Evolutionary conservation across 2,113 vertebrate genomes (phyloP).

Genomic region (Misgurnus anguillicaudatus): DNA sequence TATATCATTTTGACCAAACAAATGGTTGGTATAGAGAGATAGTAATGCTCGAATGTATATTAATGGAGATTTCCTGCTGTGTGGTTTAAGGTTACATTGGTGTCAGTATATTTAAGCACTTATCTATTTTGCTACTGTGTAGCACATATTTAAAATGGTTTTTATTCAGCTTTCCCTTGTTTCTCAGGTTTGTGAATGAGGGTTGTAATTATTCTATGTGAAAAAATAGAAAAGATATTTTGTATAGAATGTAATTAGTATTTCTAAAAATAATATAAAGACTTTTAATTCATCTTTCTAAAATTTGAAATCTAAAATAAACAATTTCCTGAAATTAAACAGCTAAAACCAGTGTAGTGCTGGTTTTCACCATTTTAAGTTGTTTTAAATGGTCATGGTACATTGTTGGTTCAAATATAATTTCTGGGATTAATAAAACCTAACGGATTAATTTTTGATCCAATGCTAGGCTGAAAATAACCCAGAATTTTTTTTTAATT

Average conservation of each 20-base stretch:
- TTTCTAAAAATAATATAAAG: slow-evolving; percentile 86
- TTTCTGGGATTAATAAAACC: too few relatives aligned
- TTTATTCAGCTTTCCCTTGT: slow-evolving; percentile 64
- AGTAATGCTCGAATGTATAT: slow-evolving; percentile 12
- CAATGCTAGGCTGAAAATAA: too few relatives aligned
- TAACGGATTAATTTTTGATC: too few relatives aligned
- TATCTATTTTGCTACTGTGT: slow-evolving; percentile 85
- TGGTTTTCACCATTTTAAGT: too few relatives aligned
- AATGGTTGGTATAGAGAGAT: slow-evolving; percentile 15
- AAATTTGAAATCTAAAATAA: not conserved
- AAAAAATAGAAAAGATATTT: slow-evolving; percentile 80
- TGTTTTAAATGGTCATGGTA: too few relatives aligned
- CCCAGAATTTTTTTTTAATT: too few relatives aligned
- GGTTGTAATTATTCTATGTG: slow-evolving; percentile 77
- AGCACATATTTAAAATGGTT: slow-evolving; percentile 76
- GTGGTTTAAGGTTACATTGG: slow-evolving; percentile 39
- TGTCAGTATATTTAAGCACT: slow-evolving; percentile 51
- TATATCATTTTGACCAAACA: not conserved
- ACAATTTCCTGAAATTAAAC: too few relatives aligned
- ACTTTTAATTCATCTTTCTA: slow-evolving; percentile 44
- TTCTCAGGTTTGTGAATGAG: slow-evolving; percentile 70
- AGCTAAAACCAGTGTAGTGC: too few relatives aligned
- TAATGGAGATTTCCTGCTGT: not conserved
- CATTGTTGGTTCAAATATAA: too few relatives aligned
- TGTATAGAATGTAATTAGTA: slow-evolving; percentile 87